These are phyloP conservation scores for Drosophila percnosoma DNA, from an alignment of 2,888 invertebrate genomes.

Conservation along the genomic window DNA sequence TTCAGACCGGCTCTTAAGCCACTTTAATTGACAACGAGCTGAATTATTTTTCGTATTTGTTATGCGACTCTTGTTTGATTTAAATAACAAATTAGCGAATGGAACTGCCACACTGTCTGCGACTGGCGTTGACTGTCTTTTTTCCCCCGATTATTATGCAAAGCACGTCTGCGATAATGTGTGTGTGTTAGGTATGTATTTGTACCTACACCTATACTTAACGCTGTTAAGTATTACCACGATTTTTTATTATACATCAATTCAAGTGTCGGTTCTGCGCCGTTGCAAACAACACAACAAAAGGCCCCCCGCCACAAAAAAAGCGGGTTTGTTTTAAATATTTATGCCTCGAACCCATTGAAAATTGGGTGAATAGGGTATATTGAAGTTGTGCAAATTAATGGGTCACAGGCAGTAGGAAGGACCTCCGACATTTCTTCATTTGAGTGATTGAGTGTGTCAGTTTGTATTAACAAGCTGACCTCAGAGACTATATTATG, in stretches of 20 bases:
- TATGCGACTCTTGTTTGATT: slow-evolving; percentile 43
- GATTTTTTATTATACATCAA: slow-evolving; percentile 53
- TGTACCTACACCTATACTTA: slow-evolving; percentile 29
- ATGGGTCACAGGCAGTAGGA: neutral
- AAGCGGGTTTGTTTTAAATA: slow-evolving; percentile 30
- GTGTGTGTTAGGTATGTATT: neutral
- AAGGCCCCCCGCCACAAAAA: slow-evolving; percentile 23
- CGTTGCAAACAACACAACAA: slow-evolving; percentile 49
- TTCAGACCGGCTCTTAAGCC: slow-evolving; percentile 29
- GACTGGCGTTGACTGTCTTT: slow-evolving; percentile 11
- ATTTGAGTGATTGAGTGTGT: neutral
- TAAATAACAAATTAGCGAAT: slow-evolving; percentile 69
- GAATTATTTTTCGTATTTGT: slow-evolving; percentile 18
- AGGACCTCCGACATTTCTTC: neutral
- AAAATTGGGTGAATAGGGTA: neutral
- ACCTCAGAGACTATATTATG: neutral
- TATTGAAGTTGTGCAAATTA: neutral
- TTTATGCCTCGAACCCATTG: neutral
- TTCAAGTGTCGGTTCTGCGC: slow-evolving; percentile 58
- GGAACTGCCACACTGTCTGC: slow-evolving; percentile 71
- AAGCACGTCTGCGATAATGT: slow-evolving; percentile 62
- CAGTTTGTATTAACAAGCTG: neutral
- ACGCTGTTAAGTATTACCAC: slow-evolving; percentile 31
- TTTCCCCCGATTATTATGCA: slow-evolving; percentile 66
- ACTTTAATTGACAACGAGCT: slow-evolving; percentile 51